Base-by-base conservation (phyloP, 2,113 vertebrate genomes). In the Nothoprocta perdicaria region DNA sequence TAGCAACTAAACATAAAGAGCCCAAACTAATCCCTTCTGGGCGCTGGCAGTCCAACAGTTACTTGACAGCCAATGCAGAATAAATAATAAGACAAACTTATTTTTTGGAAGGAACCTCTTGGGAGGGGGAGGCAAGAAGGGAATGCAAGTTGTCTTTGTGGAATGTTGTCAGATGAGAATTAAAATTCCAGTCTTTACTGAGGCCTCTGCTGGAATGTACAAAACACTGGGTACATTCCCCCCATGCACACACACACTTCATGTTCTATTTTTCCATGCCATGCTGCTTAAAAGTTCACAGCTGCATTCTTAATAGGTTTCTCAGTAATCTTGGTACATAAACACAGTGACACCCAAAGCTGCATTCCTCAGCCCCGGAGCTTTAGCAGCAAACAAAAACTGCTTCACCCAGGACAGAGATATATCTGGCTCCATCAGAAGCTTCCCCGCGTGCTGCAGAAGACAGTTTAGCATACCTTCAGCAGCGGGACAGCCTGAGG, bases 91-190 rank as follows among this genome's bases (percentile, higher is more conserved):
- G 77, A 55, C 61, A 68, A 78, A 76, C 35, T 43, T n/a, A 33
- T 66, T 62, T 68, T 76, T 84, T 83, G 10, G n/a, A 55, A 93
- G 73, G 71, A 86, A 82, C 78, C 75, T 89, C 35, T 46, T 83
- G 57, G 24, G 79, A 92, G 40, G 23, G 40, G 31, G n/a, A 81
- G 89, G 50, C 15, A 40, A 35, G 57, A 95, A 89, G 61, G 60
- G 78, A 90, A 89, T 72, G 48, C 18, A 80, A 89, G 33, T 81
- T 92, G 67, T 88, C 77, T 90, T 84, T 6, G 21, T 80, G 86
- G 93, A 95, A 95, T 84, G 87, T 14, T 90, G 85, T 95, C 80
- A 94, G 81, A 86, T 82, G 38, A 89, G 85, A 94, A 92, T 80
- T 82, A 90, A 86, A 94, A 95, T 89, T 89, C 88, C 85, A 90